Evolutionary conservation across 2,797 vertebrate species (phyloP), one percentile per base, ranked within the genome.

Genomic region (Moxostoma hubbsi): DNA sequence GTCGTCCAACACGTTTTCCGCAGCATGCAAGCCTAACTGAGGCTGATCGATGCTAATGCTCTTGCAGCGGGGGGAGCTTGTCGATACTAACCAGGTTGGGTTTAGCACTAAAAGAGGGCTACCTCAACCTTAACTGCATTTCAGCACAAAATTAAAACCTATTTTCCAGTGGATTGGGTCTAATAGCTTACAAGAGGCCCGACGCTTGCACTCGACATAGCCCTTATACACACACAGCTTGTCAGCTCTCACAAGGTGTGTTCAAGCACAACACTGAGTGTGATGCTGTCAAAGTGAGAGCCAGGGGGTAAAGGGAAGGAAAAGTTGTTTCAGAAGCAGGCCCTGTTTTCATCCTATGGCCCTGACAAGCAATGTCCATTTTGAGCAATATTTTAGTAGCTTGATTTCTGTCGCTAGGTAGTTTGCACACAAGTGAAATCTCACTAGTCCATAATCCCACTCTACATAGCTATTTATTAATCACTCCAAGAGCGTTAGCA

Each of bases 21-120:
- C 45, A 11, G 61, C 68, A 13, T 62, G 13, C 57, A 12, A 1
- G 16, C 43, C 9, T 49, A n/a, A n/a, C 81, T 77, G 53, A 73
- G 85, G 86, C 70, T 55, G 73, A 86, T 90, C 87, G 54, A 84
- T 90, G 79, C 87, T 88, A 90, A 89, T 70, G 64, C 82, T 82
- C 3, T 90, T 83, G 79, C 70, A 73, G 53, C 77, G 81, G 59
- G 46, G 12, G 73, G 4, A 36, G 54, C 71, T 67, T 63, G 81
- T 90, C 84, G 13, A 87, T 88, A 66, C 82, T 89, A 92, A 91
- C 85, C 0, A 4, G 73, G 84, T 88, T 88, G 63, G 83, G 82
- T 70, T 79, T 64, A 62, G 71, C 83, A 73, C 47, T 78, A 59
- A 87, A 73, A 85, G 82, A 86, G 65, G 63, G 69, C 65, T 50